Evolutionary conservation across 2,888 invertebrate genomes (phyloP), one percentile per base, ranked within the genome.

Genomic region (Catocala sponsa): DNA sequence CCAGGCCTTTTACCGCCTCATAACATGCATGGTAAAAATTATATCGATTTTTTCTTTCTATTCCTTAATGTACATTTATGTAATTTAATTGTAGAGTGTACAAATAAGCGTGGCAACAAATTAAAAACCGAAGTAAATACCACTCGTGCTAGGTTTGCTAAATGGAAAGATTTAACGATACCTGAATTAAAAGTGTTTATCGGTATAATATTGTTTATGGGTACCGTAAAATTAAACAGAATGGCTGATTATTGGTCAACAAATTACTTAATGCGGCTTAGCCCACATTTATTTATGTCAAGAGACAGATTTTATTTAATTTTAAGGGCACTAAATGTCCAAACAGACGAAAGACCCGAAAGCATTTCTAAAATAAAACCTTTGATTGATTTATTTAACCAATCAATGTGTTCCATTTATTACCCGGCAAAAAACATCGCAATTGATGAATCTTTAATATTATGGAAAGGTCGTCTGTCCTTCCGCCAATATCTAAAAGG

Each of bases 401-500:
- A 81, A 74, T 54, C 76, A 75, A 57, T 75, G 70, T n/a, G 63
- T 70, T 56, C 62, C n/a, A 48, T 65, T 74, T 57, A 69, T 64
- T 68, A 64, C 42, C 73, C 69, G 11, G 6, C 42, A 7, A 55
- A 42, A 59, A 69, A 42, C 6, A 12, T 68, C 1, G 44, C 63
- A 6, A 63, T 73, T 10, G 73, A 69, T 25, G 65, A 65, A 56
- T 63, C 62, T n/a, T 38, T 69, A 11, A 55, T 69, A 10, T 59
- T 74, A 13, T 82, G 81, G 74, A 64, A 69, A 46, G 79, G 80
- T 10, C 48, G 79, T 42, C 61, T 81, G 0, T 10, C 44, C 6
- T 81, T 82, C 59, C 66, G 75, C 6, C 78, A 81, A 59, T 80
- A 78, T 64, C 53, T 74, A 32, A 69, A 70, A 51, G 61, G 64